Evolutionary conservation across 2,888 invertebrate species (phyloP).

Genomic region (Volucella inflata): DNA sequence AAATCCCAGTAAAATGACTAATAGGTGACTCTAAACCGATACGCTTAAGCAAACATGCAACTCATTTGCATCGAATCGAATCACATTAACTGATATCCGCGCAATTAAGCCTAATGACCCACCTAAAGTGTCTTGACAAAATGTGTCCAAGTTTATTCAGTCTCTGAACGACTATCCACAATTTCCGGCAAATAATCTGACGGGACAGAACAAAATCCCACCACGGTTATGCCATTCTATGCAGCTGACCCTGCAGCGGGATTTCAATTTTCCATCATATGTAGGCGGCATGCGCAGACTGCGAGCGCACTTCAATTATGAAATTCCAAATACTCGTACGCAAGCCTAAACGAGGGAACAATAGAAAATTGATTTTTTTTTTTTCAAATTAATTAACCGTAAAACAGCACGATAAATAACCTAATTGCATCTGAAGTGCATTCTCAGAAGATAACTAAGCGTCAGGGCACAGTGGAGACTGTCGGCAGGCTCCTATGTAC

Average conservation of each 20-base stretch:
- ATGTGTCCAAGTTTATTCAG: neutral
- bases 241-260: neutral
- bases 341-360: slow-evolving; percentile 24
- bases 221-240: neutral
- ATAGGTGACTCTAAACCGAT: neutral
- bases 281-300: slow-evolving; percentile 42
- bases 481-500: neutral
- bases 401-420: slow-evolving; percentile 65
- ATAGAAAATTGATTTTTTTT: slow-evolving; percentile 21
- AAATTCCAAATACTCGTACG: slow-evolving; percentile 32
- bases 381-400: slow-evolving; percentile 55
- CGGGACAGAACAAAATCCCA: neutral
- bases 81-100: slow-evolving; percentile 14
- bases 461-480: neutral
- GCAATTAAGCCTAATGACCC: slow-evolving; percentile 52
- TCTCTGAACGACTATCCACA: neutral
- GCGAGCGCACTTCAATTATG: slow-evolving; percentile 32
- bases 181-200: slow-evolving; percentile 29
- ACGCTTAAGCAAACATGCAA: neutral
- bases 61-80: slow-evolving; percentile 34
- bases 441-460: slow-evolving; percentile 55
- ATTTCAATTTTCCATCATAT: neutral
- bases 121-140: slow-evolving; percentile 11
- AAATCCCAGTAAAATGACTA: too few relatives aligned
- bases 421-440: slow-evolving; percentile 68